Conservation (phyloP, 1,140 invertebrate species). For the Grapholita molesta region DNA sequence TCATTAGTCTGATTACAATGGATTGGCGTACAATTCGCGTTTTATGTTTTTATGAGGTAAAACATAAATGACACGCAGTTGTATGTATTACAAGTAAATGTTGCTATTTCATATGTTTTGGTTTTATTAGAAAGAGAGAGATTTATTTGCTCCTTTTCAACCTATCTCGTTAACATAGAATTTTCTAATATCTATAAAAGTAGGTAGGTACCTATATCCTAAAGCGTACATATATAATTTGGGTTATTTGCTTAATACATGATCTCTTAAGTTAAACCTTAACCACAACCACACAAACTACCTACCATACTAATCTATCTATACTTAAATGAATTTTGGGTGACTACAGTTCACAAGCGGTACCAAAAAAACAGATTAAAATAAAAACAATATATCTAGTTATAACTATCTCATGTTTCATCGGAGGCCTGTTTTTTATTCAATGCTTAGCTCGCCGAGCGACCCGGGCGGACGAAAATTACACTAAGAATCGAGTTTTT, state of each 20-base stretch:
- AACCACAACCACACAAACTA: too few relatives aligned
- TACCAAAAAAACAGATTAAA: conserved; percentile 56
- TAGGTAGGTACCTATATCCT: too few relatives aligned
- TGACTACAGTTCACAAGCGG: conserved; percentile 20
- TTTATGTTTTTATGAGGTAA: background rate
- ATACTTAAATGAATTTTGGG: too few relatives aligned
- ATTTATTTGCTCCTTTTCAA: too few relatives aligned
- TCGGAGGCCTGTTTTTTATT: conserved; percentile 64
- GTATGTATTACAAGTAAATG: background rate
- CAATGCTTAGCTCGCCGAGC: conserved; percentile 47
- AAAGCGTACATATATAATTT: too few relatives aligned
- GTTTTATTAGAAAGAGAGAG: too few relatives aligned
- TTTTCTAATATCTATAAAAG: too few relatives aligned
- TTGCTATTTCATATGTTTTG: too few relatives aligned
- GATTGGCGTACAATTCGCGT: conserved; percentile 5
- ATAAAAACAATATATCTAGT: conserved; percentile 53
- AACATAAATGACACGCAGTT: background rate
- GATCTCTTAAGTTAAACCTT: too few relatives aligned
- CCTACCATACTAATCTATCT: too few relatives aligned
- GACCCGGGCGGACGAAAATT: conserved; percentile 49
- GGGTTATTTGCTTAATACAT: too few relatives aligned
- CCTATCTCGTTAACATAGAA: too few relatives aligned
- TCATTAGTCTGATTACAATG: conserved; percentile 2
- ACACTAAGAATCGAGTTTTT: conserved; percentile 54
- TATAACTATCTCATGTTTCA: conserved; percentile 59